Evolutionary conservation across 2,888 invertebrate species (phyloP), one percentile per base, ranked within the genome.

Genomic region (Thereva nobilitata): DNA sequence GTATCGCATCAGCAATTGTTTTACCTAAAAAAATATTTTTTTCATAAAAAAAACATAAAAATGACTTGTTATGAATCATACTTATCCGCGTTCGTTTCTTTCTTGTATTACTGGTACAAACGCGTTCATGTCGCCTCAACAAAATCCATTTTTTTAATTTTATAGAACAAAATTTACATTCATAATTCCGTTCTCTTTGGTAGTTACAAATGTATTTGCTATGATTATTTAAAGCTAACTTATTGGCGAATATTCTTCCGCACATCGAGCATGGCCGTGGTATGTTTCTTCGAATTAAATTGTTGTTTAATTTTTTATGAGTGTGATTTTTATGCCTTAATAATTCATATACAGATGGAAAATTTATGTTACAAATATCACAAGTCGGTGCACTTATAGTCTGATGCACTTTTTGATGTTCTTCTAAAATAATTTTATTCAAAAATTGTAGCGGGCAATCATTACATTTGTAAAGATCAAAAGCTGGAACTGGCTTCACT

Each of bases 171-270:
- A 73, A 71, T 4, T 76, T 76, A 40, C 79, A 79, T 68, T 75
- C 74, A 67, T 75, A 78, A n/a, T 44, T 47, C 37, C 64, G 42
- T 23, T 67, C 61, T 6, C 59, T 23, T 44, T 64, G 66, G 45
- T 73, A 71, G 49, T 76, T 74, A 38, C 80, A 80, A 54, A 79
- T 74, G 71, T 77, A 79, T 23, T 75, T 76, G 69, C 76, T 74
- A 44, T 80, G 80, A 68, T 80, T 79, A n/a, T 72, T 76, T 12
- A 80, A 72, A 0, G 76, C 78, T 6, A 76, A 67, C n/a, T 78
- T 76, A 12, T 75, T 74, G 9, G 71, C 70, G 53, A 79, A 78
- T 4, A 74, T 71, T 42, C 75, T 77, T 50, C 72, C 68, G 63
- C 80, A 80, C 56, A 74, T 75, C 7, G 71, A 66, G 68, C 80